Evolutionary conservation across 2,113 vertebrate genomes (phyloP).

Genomic region (Crotalus viridis): DNA sequence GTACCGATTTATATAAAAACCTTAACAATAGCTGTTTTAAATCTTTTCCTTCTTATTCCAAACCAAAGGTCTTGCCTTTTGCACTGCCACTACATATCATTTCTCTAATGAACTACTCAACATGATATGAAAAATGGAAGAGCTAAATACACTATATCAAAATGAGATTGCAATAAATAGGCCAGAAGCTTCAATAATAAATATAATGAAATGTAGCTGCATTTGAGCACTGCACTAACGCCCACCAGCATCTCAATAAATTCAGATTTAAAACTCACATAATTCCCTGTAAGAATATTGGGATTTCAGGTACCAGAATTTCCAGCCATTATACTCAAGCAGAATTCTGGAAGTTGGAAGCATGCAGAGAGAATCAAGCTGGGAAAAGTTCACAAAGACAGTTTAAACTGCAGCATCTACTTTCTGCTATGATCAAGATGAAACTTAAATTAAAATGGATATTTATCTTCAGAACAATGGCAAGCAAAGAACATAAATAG

Average conservation of each 20-base stretch:
- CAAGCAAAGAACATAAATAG: background rate
- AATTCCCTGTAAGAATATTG: background rate
- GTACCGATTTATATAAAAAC: background rate
- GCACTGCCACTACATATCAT: no score
- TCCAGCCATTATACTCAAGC: background rate
- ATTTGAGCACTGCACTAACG: background rate
- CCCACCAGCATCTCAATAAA: background rate
- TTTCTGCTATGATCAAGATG: background rate
- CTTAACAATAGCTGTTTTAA: background rate
- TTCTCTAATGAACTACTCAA: background rate
- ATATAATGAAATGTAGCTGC: background rate
- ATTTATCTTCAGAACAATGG: conserved; percentile 24
- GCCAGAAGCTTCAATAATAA: background rate
- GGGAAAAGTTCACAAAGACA: background rate
- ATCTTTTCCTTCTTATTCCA: background rate
- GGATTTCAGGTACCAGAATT: background rate
- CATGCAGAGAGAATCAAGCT: background rate
- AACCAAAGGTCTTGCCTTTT: background rate
- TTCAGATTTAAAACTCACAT: background rate
- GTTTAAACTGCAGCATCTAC: background rate
- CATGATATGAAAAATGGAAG: background rate
- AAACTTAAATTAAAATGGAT: background rate
- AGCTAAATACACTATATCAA: background rate
- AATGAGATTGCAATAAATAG: background rate
- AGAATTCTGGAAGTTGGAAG: background rate